Conservation (phyloP, 2,888 invertebrate species). For the Cheilosia soror region DNA sequence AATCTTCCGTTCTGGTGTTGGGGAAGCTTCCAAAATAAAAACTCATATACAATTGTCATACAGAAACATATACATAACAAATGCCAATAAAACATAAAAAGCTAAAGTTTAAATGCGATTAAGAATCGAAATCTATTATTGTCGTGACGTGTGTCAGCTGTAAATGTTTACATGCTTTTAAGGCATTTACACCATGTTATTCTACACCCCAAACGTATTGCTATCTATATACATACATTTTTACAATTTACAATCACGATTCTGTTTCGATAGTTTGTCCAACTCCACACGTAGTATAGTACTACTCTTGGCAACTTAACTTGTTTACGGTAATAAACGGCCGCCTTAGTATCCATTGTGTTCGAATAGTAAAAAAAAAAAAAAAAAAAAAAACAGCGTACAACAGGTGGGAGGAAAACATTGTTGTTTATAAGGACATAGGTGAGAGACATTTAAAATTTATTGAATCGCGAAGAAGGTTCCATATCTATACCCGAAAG, state of each 20-base stretch:
- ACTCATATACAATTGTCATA: not conserved
- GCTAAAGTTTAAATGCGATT: not conserved
- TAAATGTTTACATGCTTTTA: conserved; percentile 10
- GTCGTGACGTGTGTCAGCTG: conserved; percentile 8
- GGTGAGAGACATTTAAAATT: conserved; percentile 44
- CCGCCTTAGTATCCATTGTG: conserved; percentile 3
- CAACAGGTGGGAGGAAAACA: conserved; percentile 41
- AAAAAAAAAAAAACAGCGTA: conserved; percentile 14
- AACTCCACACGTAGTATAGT: not conserved
- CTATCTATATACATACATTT: not conserved
- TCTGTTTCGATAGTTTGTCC: not conserved
- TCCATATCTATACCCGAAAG: not conserved
- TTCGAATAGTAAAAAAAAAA: conserved; percentile 6
- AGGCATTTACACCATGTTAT: conserved; percentile 12
- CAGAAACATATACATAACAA: not conserved
- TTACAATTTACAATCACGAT: not conserved
- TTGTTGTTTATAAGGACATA: conserved; percentile 3
- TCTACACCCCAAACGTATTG: not conserved
- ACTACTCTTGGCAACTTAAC: conserved; percentile 38
- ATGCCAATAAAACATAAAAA: not conserved
- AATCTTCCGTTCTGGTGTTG: too few relatives aligned
- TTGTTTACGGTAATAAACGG: conserved; percentile 41
- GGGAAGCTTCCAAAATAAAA: not conserved
- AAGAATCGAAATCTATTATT: not conserved
- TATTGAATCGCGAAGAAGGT: conserved; percentile 9